phyloP scores from a whole-genome alignment of 2,888 invertebrate genomes.

The Copidosoma aretas region DNA sequence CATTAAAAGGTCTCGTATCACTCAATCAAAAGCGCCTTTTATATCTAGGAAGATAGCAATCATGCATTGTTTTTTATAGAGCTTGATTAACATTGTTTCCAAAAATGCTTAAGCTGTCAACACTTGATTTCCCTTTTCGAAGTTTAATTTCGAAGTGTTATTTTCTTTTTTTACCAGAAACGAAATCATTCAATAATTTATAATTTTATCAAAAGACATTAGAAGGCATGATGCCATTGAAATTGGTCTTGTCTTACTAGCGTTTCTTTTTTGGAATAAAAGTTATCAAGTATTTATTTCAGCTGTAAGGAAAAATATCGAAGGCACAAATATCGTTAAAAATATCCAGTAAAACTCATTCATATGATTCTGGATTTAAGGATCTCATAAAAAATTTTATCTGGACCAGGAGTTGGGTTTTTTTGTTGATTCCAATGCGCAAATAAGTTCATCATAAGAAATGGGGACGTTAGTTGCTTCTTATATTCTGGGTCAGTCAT shows the following conservation, averaged over 20 bases:
- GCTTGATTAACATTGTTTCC: too few species aligned
- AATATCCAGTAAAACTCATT: slow-evolving; percentile 3
- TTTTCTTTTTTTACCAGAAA: background rate
- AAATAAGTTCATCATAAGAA: background rate
- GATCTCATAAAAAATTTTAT: slow-evolving; percentile 13
- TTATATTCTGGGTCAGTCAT: background rate
- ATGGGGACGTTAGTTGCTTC: background rate
- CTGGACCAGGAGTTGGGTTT: background rate
- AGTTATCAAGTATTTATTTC: background rate
- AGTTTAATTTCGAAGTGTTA: too few species aligned
- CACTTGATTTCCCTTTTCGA: too few species aligned
- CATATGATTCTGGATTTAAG: background rate
- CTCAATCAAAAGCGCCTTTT: background rate
- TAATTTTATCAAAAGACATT: background rate
- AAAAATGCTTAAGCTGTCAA: too few species aligned
- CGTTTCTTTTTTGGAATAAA: slow-evolving; percentile 15
- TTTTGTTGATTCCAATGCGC: background rate
- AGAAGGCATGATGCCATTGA: slow-evolving; percentile 6
- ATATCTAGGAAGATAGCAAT: too few species aligned
- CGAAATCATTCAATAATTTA: background rate
- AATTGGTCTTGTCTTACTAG: slow-evolving; percentile 8
- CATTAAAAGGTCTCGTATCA: background rate
- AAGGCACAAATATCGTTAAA: slow-evolving; percentile 3
- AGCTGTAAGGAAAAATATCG: background rate
- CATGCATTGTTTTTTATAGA: too few species aligned